phyloP scores from a whole-genome alignment of 2,113 vertebrate genomes.

The Nansenia antarctica region DNA sequence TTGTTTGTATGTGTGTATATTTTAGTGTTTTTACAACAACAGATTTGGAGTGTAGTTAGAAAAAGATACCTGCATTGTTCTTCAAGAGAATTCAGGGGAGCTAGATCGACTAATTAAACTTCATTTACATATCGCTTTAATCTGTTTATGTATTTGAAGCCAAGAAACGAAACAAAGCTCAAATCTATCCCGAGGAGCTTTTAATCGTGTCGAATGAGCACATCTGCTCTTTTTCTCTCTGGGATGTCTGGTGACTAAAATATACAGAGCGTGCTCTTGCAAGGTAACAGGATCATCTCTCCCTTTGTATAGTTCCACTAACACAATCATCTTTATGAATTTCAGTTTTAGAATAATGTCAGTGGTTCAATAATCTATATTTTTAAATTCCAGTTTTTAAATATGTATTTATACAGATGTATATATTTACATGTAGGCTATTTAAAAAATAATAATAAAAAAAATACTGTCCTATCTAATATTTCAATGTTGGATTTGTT shows the following conservation, averaged over 20 bases:
- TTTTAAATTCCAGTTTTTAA: background rate
- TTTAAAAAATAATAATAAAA: too few relatives aligned
- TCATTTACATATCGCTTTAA: constrained; percentile 23
- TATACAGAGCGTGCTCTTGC: constrained; percentile 8
- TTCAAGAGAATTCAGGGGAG: background rate
- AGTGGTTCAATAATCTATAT: background rate
- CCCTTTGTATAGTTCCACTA: background rate
- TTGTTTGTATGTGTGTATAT: too few relatives aligned
- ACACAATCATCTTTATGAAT: background rate
- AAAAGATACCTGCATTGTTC: background rate
- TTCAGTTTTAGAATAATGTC: background rate
- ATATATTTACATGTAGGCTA: too few relatives aligned
- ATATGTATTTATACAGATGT: background rate
- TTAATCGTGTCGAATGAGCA: constrained; percentile 32
- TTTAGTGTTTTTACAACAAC: background rate
- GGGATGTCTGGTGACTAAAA: constrained; percentile 16
- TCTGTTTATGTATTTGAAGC: constrained; percentile 23
- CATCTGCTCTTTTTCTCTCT: constrained; percentile 21
- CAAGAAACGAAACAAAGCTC: constrained; percentile 28
- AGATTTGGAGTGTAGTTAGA: background rate
- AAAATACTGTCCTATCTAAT: too few relatives aligned
- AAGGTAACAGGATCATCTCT: constrained; percentile 17
- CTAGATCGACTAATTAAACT: background rate
- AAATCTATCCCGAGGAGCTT: constrained; percentile 19
- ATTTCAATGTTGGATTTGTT: background rate